phyloP scores from a whole-genome alignment of 2,888 invertebrate species.

The Megaustenia siamemsis region DNA sequence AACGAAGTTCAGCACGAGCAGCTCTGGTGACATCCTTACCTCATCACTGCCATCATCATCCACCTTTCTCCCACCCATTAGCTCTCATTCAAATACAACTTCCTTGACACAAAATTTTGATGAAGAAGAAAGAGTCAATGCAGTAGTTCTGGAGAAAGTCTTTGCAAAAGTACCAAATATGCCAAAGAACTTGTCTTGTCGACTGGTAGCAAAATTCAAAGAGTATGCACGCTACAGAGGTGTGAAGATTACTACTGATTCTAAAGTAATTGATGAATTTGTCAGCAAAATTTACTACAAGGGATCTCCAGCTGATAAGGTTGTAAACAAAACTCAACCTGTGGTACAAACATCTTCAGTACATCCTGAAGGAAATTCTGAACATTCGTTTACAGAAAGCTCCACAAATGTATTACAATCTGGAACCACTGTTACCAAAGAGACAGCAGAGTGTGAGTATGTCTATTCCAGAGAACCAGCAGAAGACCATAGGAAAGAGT shows the following conservation, averaged over 20 bases:
- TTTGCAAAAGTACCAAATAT: conserved; percentile 52
- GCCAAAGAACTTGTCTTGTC: conserved; percentile 48
- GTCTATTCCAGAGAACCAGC: not conserved
- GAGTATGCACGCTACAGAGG: conserved; percentile 43
- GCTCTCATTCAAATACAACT: not conserved
- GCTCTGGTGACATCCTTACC: not conserved
- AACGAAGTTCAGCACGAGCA: not conserved
- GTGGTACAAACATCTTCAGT: not conserved
- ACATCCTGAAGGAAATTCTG: not conserved
- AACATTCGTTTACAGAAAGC: not conserved
- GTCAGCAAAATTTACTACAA: conserved; percentile 52
- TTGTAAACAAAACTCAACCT: not conserved
- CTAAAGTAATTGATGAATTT: conserved; percentile 54
- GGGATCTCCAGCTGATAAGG: conserved; percentile 29
- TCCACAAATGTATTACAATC: not conserved
- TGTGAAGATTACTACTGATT: conserved; percentile 47
- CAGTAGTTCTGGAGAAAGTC: conserved; percentile 47
- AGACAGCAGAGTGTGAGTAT: not conserved
- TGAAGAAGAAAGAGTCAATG: conserved; percentile 50
- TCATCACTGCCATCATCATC: not conserved
- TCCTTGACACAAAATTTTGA: not conserved
- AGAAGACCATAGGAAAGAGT: not conserved
- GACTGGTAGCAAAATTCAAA: conserved; percentile 48
- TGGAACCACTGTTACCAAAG: not conserved
- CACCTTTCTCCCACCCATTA: not conserved